Evolutionary conservation across 1,140 invertebrate genomes (phyloP), one percentile per base, ranked within the genome.

Genomic region (Drosophila nigrodunni): DNA sequence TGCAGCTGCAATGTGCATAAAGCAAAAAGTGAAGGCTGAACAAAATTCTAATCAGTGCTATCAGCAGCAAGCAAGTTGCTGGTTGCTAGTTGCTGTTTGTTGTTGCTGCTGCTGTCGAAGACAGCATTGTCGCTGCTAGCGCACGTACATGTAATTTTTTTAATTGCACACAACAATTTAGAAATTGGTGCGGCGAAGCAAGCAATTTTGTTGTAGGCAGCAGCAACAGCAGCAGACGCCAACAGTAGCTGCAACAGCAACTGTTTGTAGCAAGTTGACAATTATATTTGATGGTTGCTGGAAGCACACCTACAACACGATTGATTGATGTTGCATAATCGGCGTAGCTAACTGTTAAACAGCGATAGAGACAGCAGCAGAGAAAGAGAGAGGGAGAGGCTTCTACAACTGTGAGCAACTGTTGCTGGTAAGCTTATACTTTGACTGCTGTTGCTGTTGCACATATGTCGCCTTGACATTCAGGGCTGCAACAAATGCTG

Each of bases 141-240:
- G 66, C 82, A 87, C 82, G 82, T 87, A 81, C 82, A 78, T 81
- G 82, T 81, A 81, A 81, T 87, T 86, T 87, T 86, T 86, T 87
- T 87, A 87, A 87, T 87, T 86, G 82, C 78, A 57, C 49, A 70
- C 71, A 82, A 86, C 72, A 68, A 74, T 86, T 79, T 71, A 68
- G 66, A 67, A 77, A 82, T 80, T 82, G 75, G 52, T 65, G 54
- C 58, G 46, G 55, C 60, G 25, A 65, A 10, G 25, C 34, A 11
- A 41, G 62, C 70, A 43, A 73, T 73, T 73, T 73, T 47, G 49
- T 57, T 49, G 41, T 54, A 15, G 57, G 39, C 57, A 61, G 44
- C 46, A 41, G 41, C 44, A 49, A 25, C 50, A 59, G 41, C 43
- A 74, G n/a, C 43, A 34, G 49, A 30, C 25, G 25, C 25, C 49